Evolutionary conservation across 2,113 vertebrate species (phyloP).

Genomic region (Tauraco erythrolophus): DNA sequence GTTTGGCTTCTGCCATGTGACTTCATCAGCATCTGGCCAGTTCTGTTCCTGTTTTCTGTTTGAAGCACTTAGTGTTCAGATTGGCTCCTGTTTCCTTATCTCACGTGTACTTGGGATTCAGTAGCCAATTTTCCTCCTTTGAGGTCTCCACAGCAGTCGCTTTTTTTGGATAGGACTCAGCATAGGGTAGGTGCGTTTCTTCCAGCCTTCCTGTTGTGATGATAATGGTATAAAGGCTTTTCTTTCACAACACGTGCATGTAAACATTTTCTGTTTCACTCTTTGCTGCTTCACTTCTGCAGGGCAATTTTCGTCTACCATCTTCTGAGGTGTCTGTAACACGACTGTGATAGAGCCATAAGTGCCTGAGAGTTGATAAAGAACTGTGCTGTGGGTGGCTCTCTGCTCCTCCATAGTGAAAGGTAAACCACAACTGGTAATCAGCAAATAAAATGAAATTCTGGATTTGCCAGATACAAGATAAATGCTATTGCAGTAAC

Average conservation of each 20-base stretch:
- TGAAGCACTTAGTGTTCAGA: background rate
- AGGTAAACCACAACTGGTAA: background rate
- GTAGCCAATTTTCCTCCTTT: background rate
- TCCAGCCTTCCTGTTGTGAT: background rate
- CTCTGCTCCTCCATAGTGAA: background rate
- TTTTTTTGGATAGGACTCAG: background rate
- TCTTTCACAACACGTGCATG: background rate
- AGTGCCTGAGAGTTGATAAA: background rate
- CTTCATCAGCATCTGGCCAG: background rate
- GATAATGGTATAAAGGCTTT: background rate
- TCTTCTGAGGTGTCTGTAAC: rapidly evolving
- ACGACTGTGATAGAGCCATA: rapidly evolving
- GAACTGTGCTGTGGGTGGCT: background rate
- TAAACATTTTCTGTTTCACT: background rate
- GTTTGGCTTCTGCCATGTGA: background rate
- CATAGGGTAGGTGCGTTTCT: background rate
- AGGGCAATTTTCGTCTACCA: rapidly evolving
- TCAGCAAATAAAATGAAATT: background rate
- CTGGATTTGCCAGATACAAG: background rate
- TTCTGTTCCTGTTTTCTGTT: background rate
- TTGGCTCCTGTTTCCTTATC: background rate
- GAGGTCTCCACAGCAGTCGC: background rate
- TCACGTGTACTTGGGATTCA: rapidly evolving
- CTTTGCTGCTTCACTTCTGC: background rate
- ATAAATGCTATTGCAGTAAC: background rate